A percentile compares a stretch with the other conserved stretches of the same genome.
These are phyloP conservation scores for Bradypus variegatus DNA, from an alignment of 2,797 vertebrate species.

Conservation along the genomic window DNA sequence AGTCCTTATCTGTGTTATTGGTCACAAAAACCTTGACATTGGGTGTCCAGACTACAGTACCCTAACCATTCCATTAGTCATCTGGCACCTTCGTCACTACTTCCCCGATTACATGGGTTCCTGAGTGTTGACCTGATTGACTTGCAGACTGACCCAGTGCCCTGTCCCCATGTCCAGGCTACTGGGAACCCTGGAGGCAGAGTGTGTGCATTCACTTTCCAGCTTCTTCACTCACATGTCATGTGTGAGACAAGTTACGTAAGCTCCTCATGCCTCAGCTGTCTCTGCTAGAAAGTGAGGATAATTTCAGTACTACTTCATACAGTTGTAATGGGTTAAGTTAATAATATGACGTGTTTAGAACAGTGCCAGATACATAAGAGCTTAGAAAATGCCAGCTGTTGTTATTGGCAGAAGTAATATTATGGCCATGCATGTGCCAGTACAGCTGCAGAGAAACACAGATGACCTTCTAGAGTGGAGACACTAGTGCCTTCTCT, in stretches of 20 bases:
- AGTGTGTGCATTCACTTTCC: neutral
- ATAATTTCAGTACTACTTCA: neutral
- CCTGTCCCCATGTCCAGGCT: neutral
- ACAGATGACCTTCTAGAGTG: neutral
- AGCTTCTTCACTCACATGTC: neutral
- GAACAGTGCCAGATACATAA: neutral
- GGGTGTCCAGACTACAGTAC: neutral
- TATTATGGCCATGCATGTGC: rapidly evolving
- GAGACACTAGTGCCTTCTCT: neutral
- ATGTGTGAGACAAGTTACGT: neutral
- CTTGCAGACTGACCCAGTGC: neutral
- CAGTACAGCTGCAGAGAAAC: neutral
- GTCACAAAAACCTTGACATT: neutral
- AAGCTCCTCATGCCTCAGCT: neutral
- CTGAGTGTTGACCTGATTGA: neutral
- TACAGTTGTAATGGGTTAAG: neutral
- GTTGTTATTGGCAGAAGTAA: neutral
- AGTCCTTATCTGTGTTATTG: neutral
- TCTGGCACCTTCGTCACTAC: neutral
- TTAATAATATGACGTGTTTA: neutral
- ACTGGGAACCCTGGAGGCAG: neutral
- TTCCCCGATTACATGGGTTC: neutral
- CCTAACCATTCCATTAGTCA: neutral
- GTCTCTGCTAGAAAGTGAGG: neutral
- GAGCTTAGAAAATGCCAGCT: neutral